These are phyloP conservation scores for Scaptomyza tumidula DNA, from an alignment of 2,888 invertebrate genomes.

Conservation along the genomic window DNA sequence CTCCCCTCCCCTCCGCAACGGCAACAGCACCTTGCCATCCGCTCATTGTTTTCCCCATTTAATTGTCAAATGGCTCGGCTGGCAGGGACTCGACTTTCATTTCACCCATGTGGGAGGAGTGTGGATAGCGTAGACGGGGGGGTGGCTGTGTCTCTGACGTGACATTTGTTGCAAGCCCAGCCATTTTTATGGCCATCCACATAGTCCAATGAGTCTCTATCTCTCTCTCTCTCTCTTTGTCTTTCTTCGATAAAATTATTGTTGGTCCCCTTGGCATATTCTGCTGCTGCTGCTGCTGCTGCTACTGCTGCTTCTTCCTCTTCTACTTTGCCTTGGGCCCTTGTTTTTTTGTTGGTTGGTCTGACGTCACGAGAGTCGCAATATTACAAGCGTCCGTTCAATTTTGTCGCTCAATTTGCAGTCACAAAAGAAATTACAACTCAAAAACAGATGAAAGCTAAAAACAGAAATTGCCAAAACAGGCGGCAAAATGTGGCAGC, in stretches of 20 bases:
- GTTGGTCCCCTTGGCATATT: constrained; percentile 9
- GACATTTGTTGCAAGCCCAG: constrained; percentile 66
- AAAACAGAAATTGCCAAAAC: not conserved
- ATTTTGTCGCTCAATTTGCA: constrained; percentile 75
- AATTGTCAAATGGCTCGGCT: constrained; percentile 69
- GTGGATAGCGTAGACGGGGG: not conserved
- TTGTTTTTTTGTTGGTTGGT: not conserved
- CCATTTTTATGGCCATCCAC: constrained; percentile 60
- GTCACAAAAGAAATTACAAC: constrained; percentile 74
- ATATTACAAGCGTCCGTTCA: constrained; percentile 47
- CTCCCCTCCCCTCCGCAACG: no score
- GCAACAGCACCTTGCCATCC: no score
- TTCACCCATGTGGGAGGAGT: not conserved
- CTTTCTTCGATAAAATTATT: constrained; percentile 23
- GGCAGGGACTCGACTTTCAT: constrained; percentile 32
- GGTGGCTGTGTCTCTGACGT: constrained; percentile 41
- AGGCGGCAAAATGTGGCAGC: constrained; percentile 1
- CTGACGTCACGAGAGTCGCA: constrained; percentile 53
- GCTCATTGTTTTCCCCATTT: no score
- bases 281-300: not conserved
- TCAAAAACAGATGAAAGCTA: constrained; percentile 73
- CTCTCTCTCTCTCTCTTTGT: constrained; percentile 1
- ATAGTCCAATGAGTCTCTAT: constrained; percentile 6
- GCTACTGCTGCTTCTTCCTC: not conserved
- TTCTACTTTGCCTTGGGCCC: not conserved